phyloP scores from a whole-genome alignment of 2,797 vertebrate genomes.

The Takifugu ocellatus region DNA sequence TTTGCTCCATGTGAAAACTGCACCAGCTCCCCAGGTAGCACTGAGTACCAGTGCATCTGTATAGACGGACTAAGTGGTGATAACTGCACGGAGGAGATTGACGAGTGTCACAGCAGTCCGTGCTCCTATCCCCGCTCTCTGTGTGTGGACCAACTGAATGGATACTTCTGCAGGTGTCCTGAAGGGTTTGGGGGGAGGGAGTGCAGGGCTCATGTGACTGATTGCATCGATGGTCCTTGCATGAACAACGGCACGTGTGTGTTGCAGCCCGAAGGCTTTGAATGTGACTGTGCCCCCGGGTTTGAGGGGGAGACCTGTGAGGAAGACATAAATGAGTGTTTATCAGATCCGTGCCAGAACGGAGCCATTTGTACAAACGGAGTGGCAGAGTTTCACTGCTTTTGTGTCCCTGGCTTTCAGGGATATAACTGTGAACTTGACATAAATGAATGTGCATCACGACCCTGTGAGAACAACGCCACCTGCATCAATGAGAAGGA shows the following conservation, averaged over 20 bases:
- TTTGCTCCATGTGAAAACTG: slow-evolving; percentile 72
- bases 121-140: slow-evolving; percentile 66
- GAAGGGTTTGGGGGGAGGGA: slow-evolving; percentile 57
- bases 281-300: slow-evolving; percentile 76
- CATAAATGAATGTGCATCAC: slow-evolving; percentile 93
- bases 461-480: slow-evolving; percentile 86
- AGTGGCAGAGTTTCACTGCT: slow-evolving; percentile 78
- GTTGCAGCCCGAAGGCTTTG: slow-evolving; percentile 54
- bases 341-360: slow-evolving; percentile 84
- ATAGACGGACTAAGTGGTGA: slow-evolving; percentile 61
- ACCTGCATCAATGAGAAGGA: slow-evolving; percentile 89
- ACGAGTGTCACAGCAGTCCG: slow-evolving; percentile 77
- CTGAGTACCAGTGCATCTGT: slow-evolving; percentile 75
- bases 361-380: slow-evolving; percentile 89
- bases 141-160: slow-evolving; percentile 69
- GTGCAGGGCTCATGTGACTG: slow-evolving; percentile 68
- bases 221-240: slow-evolving; percentile 80
- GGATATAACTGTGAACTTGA: slow-evolving; percentile 91
- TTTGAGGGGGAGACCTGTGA: slow-evolving; percentile 76
- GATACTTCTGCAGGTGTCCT: slow-evolving; percentile 79
- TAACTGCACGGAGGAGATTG: slow-evolving; percentile 62
- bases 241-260: slow-evolving; percentile 77
- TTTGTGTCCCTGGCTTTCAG: slow-evolving; percentile 95
- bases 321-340: slow-evolving; percentile 78
- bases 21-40: slow-evolving; percentile 56